Evolutionary conservation across 2,888 invertebrate species (phyloP), one percentile per base, ranked within the genome.

Genomic region (Stramonita haemastoma): DNA sequence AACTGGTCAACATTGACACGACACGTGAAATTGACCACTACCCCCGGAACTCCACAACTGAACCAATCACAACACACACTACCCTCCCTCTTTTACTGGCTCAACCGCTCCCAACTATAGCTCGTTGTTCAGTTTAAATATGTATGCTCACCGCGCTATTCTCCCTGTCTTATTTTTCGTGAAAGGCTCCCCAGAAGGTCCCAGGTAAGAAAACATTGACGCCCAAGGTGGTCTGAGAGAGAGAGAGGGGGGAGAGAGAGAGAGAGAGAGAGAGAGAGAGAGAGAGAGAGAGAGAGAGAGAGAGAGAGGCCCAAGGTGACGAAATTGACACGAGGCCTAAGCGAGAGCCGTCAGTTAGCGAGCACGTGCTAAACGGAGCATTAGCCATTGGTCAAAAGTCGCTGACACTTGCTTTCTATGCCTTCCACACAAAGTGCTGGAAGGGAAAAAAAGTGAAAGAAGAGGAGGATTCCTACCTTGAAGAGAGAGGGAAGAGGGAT

Each of bases 201-300:
- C n/a, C n/a, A 73, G 73, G 73, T 73, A 73, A n/a, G 73, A 73
- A 73, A 73, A 26, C n/a, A 73, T 73, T 73, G 73, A 73, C 73
- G 73, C 11, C 73, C 73, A 73, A 73, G 73, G 73, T 73, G 73
- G 70, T n/a, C 11, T 22, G 73, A n/a, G 60, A 19, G 2, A n/a
- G 6, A 26, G 70, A 2, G 11, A 26, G 70, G 22, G n/a, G 26
- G n/a, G 19, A 8, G 22, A 26, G 70, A 13, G 8, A 26, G 26
- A 26, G 70, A 8, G 22, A n/a, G 70, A n/a, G 29, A n/a, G 29
- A 26, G 26, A 22, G 22, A n/a, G 73, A n/a, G 60, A 19, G 15
- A n/a, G n/a, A n/a, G 73, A 8, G 22, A n/a, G 70, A n/a, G 29
- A n/a, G 29, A 26, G 26, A 22, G 22, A n/a, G 73, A n/a, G 60